Conservation (phyloP, 2,113 vertebrate species). For the Psilopsiagon aymara region DNA sequence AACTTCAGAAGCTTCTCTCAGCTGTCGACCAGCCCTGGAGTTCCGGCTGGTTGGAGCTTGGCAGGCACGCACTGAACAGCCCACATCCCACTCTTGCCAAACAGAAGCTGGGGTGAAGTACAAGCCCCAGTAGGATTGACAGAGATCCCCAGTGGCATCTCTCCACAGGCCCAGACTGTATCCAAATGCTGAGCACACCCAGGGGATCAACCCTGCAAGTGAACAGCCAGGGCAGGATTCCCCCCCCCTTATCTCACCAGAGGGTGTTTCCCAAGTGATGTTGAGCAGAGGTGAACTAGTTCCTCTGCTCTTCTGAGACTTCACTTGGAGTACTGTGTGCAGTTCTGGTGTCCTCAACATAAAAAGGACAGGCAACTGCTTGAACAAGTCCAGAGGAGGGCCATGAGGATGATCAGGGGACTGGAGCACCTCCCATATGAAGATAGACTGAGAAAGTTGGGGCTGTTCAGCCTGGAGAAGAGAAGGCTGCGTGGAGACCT, state of each 20-base stretch:
- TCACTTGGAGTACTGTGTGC: too few relatives aligned
- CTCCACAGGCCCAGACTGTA: neutral
- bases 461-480: too few relatives aligned
- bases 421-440: too few relatives aligned
- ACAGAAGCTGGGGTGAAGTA: neutral
- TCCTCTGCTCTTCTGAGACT: neutral
- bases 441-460: too few relatives aligned
- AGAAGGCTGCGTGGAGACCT: too few relatives aligned
- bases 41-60: neutral
- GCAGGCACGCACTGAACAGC: neutral
- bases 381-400: too few relatives aligned
- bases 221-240: neutral
- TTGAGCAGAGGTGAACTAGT: neutral
- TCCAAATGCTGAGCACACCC: rapidly evolving
- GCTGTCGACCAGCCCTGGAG: neutral
- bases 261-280: neutral
- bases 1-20: neutral
- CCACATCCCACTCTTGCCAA: neutral
- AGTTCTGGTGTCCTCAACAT: too few relatives aligned
- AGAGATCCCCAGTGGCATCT: neutral
- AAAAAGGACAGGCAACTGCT: too few relatives aligned
- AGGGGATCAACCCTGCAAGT: neutral
- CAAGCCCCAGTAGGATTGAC: neutral
- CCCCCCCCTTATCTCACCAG: neutral
- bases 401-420: too few relatives aligned